Conservation (phyloP, 1,140 invertebrate genomes). For the Bombus picipes region DNA sequence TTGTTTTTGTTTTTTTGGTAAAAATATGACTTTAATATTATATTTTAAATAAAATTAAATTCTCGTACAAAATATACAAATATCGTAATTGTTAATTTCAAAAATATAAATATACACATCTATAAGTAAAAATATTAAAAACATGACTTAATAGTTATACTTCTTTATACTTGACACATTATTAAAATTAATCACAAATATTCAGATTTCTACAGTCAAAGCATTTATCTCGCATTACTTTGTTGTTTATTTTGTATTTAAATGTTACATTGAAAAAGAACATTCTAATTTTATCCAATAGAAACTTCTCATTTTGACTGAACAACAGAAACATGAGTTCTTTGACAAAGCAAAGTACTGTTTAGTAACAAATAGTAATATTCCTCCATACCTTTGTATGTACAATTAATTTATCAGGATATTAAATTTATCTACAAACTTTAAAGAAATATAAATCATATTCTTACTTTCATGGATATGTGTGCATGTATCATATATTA, state of each 20-base stretch:
- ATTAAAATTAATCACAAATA: neutral
- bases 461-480: neutral
- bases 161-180: neutral
- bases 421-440: neutral
- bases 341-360: neutral
- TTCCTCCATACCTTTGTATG: neutral
- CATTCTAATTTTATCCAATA: neutral
- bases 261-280: neutral
- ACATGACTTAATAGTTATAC: neutral
- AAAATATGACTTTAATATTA: neutral
- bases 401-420: neutral
- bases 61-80: neutral
- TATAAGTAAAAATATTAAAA: too few relatives aligned
- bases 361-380: neutral
- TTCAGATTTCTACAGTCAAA: neutral
- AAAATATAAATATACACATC: neutral
- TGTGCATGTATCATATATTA: neutral
- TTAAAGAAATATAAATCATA: neutral
- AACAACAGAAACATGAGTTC: neutral
- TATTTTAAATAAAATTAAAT: slow-evolving; percentile 1
- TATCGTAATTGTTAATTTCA: neutral
- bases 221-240: neutral
- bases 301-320: neutral
- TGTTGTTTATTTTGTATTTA: neutral
- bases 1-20: neutral